Evolutionary conservation across 2,113 vertebrate species (phyloP), one percentile per base, ranked within the genome.

Genomic region (Strix uralensis): DNA sequence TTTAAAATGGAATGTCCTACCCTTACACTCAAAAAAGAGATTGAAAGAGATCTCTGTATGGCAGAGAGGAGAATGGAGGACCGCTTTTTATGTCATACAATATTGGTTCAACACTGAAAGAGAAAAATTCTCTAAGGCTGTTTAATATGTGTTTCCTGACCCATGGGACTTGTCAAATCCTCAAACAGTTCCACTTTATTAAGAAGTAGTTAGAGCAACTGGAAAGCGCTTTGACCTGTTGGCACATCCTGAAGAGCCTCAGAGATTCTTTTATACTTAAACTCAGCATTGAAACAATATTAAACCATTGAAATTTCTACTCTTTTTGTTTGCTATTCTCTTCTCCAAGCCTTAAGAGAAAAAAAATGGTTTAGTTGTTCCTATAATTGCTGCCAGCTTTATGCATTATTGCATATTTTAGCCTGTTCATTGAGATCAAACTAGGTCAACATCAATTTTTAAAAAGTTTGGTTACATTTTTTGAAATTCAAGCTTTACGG

Each of bases 181-280:
- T 96, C 82, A 80, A 96, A 95, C 66, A 96, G 94, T 96, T 97
- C 74, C 83, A 97, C 95, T 96, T 97, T 97, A 97, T 94, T 97
- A 97, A 94, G 88, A 82, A 96, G 88, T 74, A 96, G 83, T 92
- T 96, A 91, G 69, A 95, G 88, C 58, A 94, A 96, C 73, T 96
- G 80, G 75, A 91, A 96, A 95, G 71, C 79, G 62, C 52, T 96
- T 92, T 95, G 94, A 95, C 96, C 91, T 95, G 79, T 49, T 96
- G 92, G 94, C 91, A 96, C 71, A 95, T 95, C 93, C 54, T 95
- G 93, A 94, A 97, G 80, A 94, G 78, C 42, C 73, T 93, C 88
- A 95, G 70, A 94, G 88, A 82, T 91, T 96, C 95, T 92, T 97
- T 97, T 95, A 86, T 96, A 40, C 74, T 96, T 92, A 93, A 90